These are phyloP conservation scores for Maconellicoccus hirsutus DNA, from an alignment of 1,140 invertebrate species.

Conservation along the genomic window DNA sequence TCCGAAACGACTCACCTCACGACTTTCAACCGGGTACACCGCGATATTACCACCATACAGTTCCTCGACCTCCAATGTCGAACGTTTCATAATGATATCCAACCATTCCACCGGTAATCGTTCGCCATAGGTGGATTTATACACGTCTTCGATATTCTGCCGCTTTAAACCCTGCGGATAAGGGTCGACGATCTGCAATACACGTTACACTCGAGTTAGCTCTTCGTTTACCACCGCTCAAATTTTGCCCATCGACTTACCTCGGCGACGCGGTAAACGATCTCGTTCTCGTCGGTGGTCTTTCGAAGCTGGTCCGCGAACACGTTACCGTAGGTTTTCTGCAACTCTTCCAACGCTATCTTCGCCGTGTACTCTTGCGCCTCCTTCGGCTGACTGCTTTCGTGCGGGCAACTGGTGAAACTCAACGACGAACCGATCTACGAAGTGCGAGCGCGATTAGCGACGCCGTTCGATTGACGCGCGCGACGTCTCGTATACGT, in stretches of 20 bases:
- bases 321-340: not conserved
- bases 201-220: too few relatives aligned
- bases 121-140: not conserved
- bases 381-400: not conserved
- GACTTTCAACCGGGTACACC: not conserved
- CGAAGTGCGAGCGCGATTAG: too few relatives aligned
- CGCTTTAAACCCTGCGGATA: not conserved
- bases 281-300: not conserved
- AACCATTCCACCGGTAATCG: not conserved
- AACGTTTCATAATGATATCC: not conserved
- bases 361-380: not conserved
- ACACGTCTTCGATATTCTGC: not conserved
- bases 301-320: too few relatives aligned
- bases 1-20: too few relatives aligned
- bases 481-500: too few relatives aligned
- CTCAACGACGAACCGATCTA: not conserved
- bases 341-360: not conserved
- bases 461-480: too few relatives aligned
- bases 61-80: not conserved
- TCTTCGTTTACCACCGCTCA: too few relatives aligned
- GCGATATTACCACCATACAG: not conserved
- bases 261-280: not conserved
- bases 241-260: not conserved
- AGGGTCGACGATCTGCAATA: not conserved
- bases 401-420: not conserved